Evolutionary conservation across 1,140 invertebrate species (phyloP).

Genomic region (Lepidurus apus): DNA sequence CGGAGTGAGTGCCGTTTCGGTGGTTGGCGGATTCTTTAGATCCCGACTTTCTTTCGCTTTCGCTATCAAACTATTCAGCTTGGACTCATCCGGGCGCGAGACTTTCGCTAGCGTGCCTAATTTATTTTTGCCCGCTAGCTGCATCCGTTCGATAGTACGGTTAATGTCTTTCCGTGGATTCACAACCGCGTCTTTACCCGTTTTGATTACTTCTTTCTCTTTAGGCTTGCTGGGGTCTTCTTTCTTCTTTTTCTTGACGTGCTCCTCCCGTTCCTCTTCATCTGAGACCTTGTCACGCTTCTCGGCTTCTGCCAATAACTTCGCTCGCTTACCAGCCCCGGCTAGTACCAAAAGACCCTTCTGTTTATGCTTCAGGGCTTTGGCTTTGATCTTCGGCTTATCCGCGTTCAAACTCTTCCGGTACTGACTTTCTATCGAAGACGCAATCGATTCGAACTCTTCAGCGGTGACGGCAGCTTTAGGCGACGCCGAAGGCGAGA

Average conservation of each 20-base stretch:
- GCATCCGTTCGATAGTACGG: conserved; percentile 70
- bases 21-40: conserved; percentile 50
- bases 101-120: conserved; percentile 36
- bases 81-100: conserved; percentile 37
- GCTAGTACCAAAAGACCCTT: conserved; percentile 31
- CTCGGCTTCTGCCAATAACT: conserved; percentile 26
- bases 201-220: conserved; percentile 53
- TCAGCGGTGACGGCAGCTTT: conserved; percentile 46
- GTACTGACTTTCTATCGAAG: conserved; percentile 46
- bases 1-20: conserved; percentile 55
- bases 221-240: conserved; percentile 44
- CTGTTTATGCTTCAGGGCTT: conserved; percentile 36
- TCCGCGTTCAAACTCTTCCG: conserved; percentile 43
- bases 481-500: conserved; percentile 67
- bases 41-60: conserved; percentile 50
- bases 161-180: conserved; percentile 44
- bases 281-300: not conserved
- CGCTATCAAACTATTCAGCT: conserved; percentile 47
- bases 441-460: conserved; percentile 47
- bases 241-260: conserved; percentile 42
- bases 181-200: conserved; percentile 7
- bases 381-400: conserved; percentile 41
- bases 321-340: conserved; percentile 27
- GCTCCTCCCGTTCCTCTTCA: conserved; percentile 41
- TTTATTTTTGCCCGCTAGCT: conserved; percentile 41